Base-by-base conservation (phyloP, 2,113 vertebrate species). In the Pagrus major region DNA sequence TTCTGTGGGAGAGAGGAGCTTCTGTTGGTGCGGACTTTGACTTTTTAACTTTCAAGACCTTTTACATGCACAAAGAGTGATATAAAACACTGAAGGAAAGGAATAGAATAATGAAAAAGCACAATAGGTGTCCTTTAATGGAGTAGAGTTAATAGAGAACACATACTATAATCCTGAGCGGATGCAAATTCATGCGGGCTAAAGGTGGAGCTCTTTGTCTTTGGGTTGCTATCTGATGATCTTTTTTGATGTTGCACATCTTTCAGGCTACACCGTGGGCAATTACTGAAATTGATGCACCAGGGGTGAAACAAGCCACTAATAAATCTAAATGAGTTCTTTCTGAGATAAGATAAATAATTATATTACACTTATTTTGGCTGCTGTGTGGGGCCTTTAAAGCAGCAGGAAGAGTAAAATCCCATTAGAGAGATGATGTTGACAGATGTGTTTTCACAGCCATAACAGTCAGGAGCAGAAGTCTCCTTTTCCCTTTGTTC, bases 371-470 rank as follows among this genome's bases (percentile, higher is more conserved):
- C 11, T 33, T 47, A 29, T 65, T 6, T 49, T 58, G n/a, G 35
- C 52, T 4, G 10, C 44, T 37, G 9, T 18, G 25, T 31, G 54
- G 33, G 9, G 27, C 16, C 54, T 11, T 20, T 33, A 58, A 20
- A 55, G 52, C 3, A 20, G 2, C 16, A 35, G 4, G 10, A 1
- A 18, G 35, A 15, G 0, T 33, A 35, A 35, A 61, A 52, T 76
- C 33, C 44, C 71, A 76, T 76, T 35, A 71, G n/a, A 1, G 9
- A 25, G 46, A 12, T 58, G 76, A 33, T 44, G 65, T 21, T 71
- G 64, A 65, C 59, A 71, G 67, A 42, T 58, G n/a, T 68, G 49
- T 73, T 58, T 55, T 46, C 41, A 66, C 49, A 73, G 55, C 20
- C n/a, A 27, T 4, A 47, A 49, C 23, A 66, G 14, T 31, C 23